phyloP scores from a whole-genome alignment of 2,113 vertebrate genomes.

The Apodemus speciosus region DNA sequence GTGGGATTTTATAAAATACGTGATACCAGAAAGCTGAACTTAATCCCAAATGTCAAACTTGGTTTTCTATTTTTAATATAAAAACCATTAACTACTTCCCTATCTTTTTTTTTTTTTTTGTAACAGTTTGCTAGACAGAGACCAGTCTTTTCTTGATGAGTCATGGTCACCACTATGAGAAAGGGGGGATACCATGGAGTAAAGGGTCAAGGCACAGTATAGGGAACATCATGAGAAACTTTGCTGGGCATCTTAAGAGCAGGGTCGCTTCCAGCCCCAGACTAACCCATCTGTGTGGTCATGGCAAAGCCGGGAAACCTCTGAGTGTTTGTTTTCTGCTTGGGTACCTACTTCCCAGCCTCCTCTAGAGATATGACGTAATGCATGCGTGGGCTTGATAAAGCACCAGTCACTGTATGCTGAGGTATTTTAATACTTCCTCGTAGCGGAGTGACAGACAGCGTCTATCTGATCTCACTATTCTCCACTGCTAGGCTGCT shows the following conservation, averaged over 20 bases:
- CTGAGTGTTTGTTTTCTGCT: background rate
- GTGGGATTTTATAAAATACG: background rate
- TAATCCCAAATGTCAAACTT: conserved; percentile 49
- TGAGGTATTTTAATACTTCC: background rate
- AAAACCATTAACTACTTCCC: conserved; percentile 34
- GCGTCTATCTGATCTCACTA: background rate
- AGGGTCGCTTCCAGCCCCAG: background rate
- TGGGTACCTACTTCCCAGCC: background rate
- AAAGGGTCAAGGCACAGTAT: background rate
- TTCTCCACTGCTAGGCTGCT: background rate
- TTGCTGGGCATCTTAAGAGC: background rate
- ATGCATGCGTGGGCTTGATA: background rate
- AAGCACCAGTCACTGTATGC: background rate
- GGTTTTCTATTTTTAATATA: background rate
- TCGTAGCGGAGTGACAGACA: background rate
- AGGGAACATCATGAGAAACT: background rate
- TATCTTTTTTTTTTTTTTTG: conserved; percentile 18
- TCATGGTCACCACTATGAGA: conserved; percentile 41
- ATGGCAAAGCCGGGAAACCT: background rate
- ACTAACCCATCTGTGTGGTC: background rate
- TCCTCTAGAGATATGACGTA: background rate
- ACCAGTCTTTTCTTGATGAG: conserved; percentile 66
- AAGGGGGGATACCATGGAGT: background rate
- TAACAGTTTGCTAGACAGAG: background rate
- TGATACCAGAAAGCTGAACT: conserved; percentile 18